A percentile compares a stretch with the other conserved stretches of the same genome.
Evolutionary conservation across 2,113 vertebrate species (phyloP).

Genomic region (Ammospiza caudacuta): DNA sequence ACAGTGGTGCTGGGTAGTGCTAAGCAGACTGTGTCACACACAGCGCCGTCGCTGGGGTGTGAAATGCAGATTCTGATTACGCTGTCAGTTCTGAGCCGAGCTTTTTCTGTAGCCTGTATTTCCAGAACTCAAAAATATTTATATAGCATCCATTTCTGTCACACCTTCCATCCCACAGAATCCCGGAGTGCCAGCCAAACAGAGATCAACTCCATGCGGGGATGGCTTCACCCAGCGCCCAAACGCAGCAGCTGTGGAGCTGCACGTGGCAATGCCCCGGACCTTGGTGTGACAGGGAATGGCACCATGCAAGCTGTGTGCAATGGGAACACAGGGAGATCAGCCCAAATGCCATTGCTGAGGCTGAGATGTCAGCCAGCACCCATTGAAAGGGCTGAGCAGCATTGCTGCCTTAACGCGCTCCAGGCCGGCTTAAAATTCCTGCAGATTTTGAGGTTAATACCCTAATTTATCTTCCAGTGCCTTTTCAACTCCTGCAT

Average conservation of each 20-base stretch:
- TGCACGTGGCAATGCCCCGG: background rate
- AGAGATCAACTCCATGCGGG: background rate
- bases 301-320: background rate
- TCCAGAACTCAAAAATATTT: constrained; percentile 32
- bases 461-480: background rate
- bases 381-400: background rate
- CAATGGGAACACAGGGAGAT: background rate
- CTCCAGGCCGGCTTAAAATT: background rate
- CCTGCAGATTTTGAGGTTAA: background rate
- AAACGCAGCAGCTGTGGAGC: background rate
- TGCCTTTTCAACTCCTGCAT: background rate
- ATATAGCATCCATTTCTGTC: background rate
- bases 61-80: background rate
- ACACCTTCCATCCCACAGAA: background rate
- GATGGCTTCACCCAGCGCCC: background rate
- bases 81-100: background rate
- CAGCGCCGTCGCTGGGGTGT: background rate
- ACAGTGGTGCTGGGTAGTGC: background rate
- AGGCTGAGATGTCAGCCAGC: background rate
- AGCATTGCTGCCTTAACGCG: rapidly evolving
- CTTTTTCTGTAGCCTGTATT: background rate
- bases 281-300: background rate
- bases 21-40: background rate
- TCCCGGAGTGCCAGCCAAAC: background rate
- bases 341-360: background rate